Percentiles rank a stretch among this genome's conserved stretches.
Conservation (phyloP, 2,797 vertebrate genomes). For the Hoplostethus mediterraneus region DNA sequence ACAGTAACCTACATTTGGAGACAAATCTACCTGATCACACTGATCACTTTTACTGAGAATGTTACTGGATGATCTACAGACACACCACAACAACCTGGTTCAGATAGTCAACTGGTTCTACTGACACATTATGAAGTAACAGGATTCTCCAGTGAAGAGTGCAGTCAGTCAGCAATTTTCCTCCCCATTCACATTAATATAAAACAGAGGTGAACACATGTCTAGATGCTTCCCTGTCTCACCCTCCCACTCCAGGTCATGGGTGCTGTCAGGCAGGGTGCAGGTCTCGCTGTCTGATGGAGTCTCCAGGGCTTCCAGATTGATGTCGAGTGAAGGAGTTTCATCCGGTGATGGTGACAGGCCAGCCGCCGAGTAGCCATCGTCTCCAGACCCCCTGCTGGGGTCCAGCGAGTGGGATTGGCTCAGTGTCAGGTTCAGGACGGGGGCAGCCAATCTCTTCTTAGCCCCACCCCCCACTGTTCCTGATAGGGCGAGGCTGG, state of each 20-base stretch:
- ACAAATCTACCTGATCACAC: no score
- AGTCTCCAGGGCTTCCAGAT: slow-evolving; percentile 88
- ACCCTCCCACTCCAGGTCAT: slow-evolving; percentile 79
- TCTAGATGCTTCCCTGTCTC: neutral
- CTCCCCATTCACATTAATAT: no score
- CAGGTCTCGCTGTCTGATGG: slow-evolving; percentile 88
- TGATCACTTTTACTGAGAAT: no score
- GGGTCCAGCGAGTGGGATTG: slow-evolving; percentile 53
- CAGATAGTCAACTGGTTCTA: no score
- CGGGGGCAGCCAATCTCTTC: slow-evolving; percentile 83
- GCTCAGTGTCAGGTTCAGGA: slow-evolving; percentile 79
- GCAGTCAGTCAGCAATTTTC: neutral
- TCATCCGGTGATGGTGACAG: slow-evolving; percentile 48
- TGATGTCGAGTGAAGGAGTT: slow-evolving; percentile 81
- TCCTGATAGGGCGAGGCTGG: slow-evolving; percentile 81
- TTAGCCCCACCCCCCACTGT: slow-evolving; percentile 62
- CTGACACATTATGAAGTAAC: no score
- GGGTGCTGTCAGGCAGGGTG: slow-evolving; percentile 76
- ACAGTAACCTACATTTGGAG: no score
- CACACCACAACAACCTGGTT: no score
- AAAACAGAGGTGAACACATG: neutral
- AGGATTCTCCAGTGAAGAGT: no score
- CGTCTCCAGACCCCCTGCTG: slow-evolving; percentile 44
- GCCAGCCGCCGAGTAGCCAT: slow-evolving; percentile 53
- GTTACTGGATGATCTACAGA: no score